phyloP scores from a whole-genome alignment of 2,797 vertebrate genomes.

The Octomys mimax region DNA sequence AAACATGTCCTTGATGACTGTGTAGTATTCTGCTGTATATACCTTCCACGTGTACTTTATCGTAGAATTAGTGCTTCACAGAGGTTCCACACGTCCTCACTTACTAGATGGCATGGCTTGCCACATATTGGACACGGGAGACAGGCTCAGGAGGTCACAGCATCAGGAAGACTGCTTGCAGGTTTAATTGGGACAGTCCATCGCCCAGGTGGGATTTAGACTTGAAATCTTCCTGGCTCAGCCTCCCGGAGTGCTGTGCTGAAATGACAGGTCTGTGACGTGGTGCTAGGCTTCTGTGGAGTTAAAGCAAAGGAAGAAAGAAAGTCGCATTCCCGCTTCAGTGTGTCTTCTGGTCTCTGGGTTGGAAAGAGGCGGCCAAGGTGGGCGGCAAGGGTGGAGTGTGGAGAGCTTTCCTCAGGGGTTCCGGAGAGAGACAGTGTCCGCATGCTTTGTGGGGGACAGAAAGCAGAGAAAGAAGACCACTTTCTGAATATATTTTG shows the following conservation, averaged over 20 bases:
- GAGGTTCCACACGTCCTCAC: not conserved
- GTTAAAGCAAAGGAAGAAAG: not conserved
- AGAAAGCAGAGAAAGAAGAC: not conserved
- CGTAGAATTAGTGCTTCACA: not conserved
- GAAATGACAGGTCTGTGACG: not conserved
- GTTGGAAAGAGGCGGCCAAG: not conserved
- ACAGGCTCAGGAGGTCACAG: not conserved
- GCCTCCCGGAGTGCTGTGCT: not conserved
- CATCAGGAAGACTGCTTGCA: not conserved
- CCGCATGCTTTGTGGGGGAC: rapidly evolving
- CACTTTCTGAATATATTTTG: not conserved
- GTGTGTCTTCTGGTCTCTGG: not conserved
- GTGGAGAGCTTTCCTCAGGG: rapidly evolving
- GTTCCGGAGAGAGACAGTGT: not conserved
- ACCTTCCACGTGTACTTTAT: not conserved
- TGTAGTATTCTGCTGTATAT: not conserved
- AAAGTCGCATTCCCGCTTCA: not conserved
- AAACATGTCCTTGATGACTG: not conserved
- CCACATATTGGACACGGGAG: not conserved
- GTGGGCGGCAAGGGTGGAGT: not conserved
- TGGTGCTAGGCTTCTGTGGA: not conserved
- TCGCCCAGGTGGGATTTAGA: not conserved
- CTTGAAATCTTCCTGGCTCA: not conserved
- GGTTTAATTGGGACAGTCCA: not conserved
- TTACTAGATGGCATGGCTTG: not conserved